Conservation (phyloP, 2,888 invertebrate species). For the Crioceris asparagi region DNA sequence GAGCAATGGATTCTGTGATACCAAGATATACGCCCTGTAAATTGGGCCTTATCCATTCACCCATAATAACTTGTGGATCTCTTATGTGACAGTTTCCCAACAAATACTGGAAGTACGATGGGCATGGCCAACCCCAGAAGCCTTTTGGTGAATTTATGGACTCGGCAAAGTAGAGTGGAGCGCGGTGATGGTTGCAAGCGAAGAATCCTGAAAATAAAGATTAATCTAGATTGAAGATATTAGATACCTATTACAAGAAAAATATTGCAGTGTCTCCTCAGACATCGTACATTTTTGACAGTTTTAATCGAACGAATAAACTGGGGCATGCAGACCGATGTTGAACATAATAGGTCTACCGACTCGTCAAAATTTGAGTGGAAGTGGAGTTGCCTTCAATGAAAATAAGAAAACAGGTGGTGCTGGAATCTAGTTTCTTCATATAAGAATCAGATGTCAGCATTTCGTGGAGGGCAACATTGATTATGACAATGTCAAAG, state of each 20-base stretch:
- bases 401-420: no score
- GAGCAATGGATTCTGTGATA: constrained; percentile 43
- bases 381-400: no score
- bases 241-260: background rate
- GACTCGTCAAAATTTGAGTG: no score
- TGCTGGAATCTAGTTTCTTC: no score
- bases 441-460: no score
- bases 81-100: constrained; percentile 48
- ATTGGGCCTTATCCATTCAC: constrained; percentile 37
- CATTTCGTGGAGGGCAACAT: no score
- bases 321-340: no score
- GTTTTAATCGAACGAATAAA: no score
- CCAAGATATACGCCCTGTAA: constrained; percentile 41
- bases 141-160: constrained; percentile 50
- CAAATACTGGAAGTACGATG: constrained; percentile 46
- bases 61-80: constrained; percentile 40
- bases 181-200: constrained; percentile 53
- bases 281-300: no score
- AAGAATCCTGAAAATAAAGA: constrained; percentile 41
- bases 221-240: background rate
- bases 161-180: constrained; percentile 53
- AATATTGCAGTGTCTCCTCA: no score
- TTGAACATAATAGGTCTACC: no score
- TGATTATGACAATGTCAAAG: no score
- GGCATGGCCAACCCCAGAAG: constrained; percentile 57